Evolutionary conservation across 2,888 invertebrate species (phyloP), one percentile per base, ranked within the genome.

Genomic region (Salticus scenicus): DNA sequence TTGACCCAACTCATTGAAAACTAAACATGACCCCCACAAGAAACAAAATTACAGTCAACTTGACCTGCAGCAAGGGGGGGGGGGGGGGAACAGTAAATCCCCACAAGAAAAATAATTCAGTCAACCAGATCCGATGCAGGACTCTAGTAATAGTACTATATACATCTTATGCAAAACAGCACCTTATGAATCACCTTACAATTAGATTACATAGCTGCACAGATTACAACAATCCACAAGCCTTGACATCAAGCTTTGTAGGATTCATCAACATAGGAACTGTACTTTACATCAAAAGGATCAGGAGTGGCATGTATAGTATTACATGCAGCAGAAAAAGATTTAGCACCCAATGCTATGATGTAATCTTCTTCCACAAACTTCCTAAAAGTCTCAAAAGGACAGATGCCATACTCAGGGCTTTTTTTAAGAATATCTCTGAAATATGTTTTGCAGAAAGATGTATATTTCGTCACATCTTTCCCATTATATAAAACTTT

Each of bases 281-380:
- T 77, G 71, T 79, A 80, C 41, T 70, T 86, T 30, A 72, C 71
- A 76, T 86, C 86, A 72, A 71, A 80, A 17, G 86, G 80, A 66
- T 86, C 74, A 20, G 77, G 70, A 42, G 81, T 81, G 27, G 78
- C 71, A 14, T 73, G 81, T 8, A 63, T 20, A 17, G 76, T 41
- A 57, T 87, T 88, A 87, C 91, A 91, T 28, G 90, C 96, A 90
- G 96, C 96, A 91, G 96, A 96, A 90, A 95, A 96, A 91, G 97
- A 97, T 17, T 95, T 96, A n/a, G 94, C 95, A 91, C 97, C 97
- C 89, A 97, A 94, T 75, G 94, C 93, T 17, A 93, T 92, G 90
- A 97, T 96, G 91, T 96, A 97, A 91, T 96, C 96, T 89, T 96
- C 96, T 89, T 96, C 96, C 87, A 97, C 93, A 91, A 96, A 97